Evolutionary conservation across 2,797 vertebrate genomes (phyloP), one percentile per base, ranked within the genome.

Genomic region (Champsocephalus gunnari): DNA sequence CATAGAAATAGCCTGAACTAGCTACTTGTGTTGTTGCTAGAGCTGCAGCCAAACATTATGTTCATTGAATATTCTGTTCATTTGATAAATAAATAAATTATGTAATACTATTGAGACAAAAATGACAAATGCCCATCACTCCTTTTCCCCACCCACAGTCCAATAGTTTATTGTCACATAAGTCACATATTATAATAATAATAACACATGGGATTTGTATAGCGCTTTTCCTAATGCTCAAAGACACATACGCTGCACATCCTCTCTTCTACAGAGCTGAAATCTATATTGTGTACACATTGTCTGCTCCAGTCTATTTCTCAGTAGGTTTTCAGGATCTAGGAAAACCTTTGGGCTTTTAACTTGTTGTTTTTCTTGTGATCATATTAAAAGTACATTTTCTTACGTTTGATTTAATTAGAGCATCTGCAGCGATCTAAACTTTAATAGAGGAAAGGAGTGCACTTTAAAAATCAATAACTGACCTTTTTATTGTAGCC

Each of bases 401-500:
- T 38, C 4, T 51, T n/a, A 34, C 13, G 43, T 47, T 67, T 48
- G 2, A 66, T 71, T 72, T 17, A 45, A 9, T 44, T 44, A 66
- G 66, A 57, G 48, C 69, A 57, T 69, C 51, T 75, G 75, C 24
- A 72, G 58, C 10, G 9, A 43, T 55, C 12, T 11, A 45, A 57
- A 49, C 34, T 58, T 67, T 61, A 72, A 47, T 61, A 41, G 51
- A 58, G 34, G 43, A 51, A 72, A 48, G 5, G 19, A 47, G 11
- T 66, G 16, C 19, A 10, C 61, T 57, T 65, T 3, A 71, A 61
- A 74, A 79, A 75, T 24, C 53, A 28, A 64, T 71, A 62, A 62
- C 61, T 73, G 50, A 74, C 75, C 69, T 74, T 65, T 82, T 67
- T 82, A 83, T 80, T 45, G 55, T 54, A 56, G 60, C 69, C 28